Evolutionary conservation across 2,797 vertebrate species (phyloP), one percentile per base, ranked within the genome.

Genomic region (Phylloscopus collybita): DNA sequence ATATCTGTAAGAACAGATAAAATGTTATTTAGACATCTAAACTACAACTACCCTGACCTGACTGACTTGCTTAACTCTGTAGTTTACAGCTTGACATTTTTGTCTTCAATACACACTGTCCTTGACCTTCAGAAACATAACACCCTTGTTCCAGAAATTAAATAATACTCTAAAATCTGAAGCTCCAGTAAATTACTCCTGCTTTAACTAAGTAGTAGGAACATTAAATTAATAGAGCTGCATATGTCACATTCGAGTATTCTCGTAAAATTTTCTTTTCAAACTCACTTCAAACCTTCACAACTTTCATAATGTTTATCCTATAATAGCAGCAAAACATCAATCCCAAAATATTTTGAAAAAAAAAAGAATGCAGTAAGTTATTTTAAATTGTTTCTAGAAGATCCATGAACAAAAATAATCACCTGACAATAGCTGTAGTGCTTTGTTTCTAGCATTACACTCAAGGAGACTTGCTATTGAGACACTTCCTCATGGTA

Each of bases 211-310:
- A 51, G 6, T 12, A 78, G 2, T 21, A 16, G 20, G 10, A 73
- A 45, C 17, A 70, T n/a, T 54, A 8, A 80, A 17, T 40, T 76
- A 71, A 16, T 65, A n/a, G 3, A 14, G 44, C 34, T 34, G 36
- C 12, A 80, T 1, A 47, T 3, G 27, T 20, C 2, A 3, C 6
- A 25, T 29, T 34, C 1, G 0, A 81, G 8, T 42, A 51, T 20
- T 84, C 44, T 22, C 1, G 0, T 18, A 50, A 30, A 71, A 14
- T 49, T 10, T 7, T 29, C 32, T 73, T 73, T 76, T 56, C 16
- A n/a, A 80, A 67, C 10, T 54, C 2, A 0, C 11, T 65, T 47
- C 13, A 59, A 71, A 64, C 6, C 16, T 34, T 34, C 0, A 0
- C 18, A 74, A 38, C 8, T 42, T 88, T 44, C 10, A 9, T 18